Percentiles rank a stretch among this genome's conserved stretches.
Conservation (phyloP, 2,797 vertebrate genomes). For the Echiichthys vipera region DNA sequence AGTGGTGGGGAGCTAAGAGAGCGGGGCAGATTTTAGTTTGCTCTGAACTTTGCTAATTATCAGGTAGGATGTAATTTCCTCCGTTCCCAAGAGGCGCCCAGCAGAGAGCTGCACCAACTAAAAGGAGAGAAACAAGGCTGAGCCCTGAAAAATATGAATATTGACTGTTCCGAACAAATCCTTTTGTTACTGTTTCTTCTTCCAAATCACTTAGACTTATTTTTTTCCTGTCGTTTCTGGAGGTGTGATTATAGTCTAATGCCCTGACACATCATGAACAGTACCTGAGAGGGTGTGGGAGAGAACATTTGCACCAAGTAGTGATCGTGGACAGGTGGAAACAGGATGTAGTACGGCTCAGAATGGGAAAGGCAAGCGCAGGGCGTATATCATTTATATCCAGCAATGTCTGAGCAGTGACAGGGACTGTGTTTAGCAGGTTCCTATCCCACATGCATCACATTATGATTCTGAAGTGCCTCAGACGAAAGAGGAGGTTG, state of each 20-base stretch:
- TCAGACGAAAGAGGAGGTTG: constrained; percentile 83
- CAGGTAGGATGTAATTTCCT: constrained; percentile 89
- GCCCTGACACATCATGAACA: constrained; percentile 44
- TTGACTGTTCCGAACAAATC: constrained; percentile 61
- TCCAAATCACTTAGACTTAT: constrained; percentile 42
- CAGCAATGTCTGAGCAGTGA: constrained; percentile 78
- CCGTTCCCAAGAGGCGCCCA: constrained; percentile 80
- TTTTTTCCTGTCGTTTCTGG: constrained; percentile 39
- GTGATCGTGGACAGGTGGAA: constrained; percentile 64
- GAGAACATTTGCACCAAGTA: constrained; percentile 42
- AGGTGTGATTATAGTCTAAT: constrained; percentile 59
- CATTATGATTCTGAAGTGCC: constrained; percentile 83
- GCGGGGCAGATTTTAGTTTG: constrained; percentile 83
- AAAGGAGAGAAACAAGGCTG: constrained; percentile 70
- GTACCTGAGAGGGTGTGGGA: constrained; percentile 55
- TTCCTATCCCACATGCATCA: constrained; percentile 83
- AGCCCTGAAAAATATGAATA: constrained; percentile 68
- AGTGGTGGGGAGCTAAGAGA: constrained; percentile 79
- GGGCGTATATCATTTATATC: constrained; percentile 76
- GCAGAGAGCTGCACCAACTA: constrained; percentile 74
- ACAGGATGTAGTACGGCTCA: constrained; percentile 63
- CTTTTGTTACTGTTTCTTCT: constrained; percentile 64
- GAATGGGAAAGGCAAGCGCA: constrained; percentile 46
- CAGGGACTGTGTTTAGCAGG: constrained; percentile 83
- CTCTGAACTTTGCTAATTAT: constrained; percentile 90